Percentiles rank a stretch among this genome's conserved stretches.
phyloP scores from a whole-genome alignment of 2,888 invertebrate species.

The Nasonovia ribisnigri region DNA sequence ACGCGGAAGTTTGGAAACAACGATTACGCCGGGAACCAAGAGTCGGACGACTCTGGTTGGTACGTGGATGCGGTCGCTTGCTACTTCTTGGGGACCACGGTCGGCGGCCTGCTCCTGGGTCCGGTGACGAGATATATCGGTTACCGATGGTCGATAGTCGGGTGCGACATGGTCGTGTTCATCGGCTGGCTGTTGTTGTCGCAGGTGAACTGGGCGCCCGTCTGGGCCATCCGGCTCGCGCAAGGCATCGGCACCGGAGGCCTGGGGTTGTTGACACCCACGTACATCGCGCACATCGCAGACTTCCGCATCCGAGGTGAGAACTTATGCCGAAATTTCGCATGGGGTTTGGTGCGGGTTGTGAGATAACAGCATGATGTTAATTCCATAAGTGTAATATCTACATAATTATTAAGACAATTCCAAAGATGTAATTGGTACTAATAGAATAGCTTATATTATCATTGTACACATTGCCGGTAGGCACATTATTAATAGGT shows the following conservation, averaged over 20 bases:
- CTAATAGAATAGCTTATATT: not conserved
- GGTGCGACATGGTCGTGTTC: not conserved
- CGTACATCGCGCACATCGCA: slow-evolving; percentile 20
- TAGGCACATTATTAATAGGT: not conserved
- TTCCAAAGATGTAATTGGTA: not conserved
- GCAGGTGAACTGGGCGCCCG: not conserved
- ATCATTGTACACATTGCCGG: not conserved
- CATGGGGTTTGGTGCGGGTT: not conserved
- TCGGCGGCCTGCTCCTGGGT: not conserved
- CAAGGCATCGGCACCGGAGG: slow-evolving; percentile 31
- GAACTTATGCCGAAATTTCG: not conserved
- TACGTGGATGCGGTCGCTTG: not conserved
- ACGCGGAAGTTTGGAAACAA: not conserved
- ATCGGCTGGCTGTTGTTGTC: not conserved
- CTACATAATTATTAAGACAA: not conserved
- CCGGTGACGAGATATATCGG: not conserved
- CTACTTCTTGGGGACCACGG: not conserved
- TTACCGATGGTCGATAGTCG: not conserved
- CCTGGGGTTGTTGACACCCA: not conserved
- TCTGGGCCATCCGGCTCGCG: not conserved
- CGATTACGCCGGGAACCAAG: not conserved
- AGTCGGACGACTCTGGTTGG: not conserved
- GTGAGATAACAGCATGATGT: not conserved
- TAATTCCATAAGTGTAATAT: not conserved
- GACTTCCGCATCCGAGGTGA: slow-evolving; percentile 19